phyloP scores from a whole-genome alignment of 2,888 invertebrate species.

The Hypercompe scribonia region DNA sequence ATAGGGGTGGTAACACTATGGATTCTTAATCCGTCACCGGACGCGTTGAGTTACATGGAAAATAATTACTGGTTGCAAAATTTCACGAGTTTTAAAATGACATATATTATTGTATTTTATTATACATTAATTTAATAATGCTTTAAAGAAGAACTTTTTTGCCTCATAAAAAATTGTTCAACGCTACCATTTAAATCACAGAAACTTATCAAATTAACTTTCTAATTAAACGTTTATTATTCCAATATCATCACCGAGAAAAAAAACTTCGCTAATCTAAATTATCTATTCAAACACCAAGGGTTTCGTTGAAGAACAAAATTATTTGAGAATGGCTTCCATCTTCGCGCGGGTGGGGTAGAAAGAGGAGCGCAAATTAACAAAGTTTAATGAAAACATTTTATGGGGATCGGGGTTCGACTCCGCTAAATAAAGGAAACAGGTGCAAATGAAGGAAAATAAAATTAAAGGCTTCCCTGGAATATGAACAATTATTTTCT shows the following conservation, averaged over 20 bases:
- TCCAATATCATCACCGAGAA: not conserved
- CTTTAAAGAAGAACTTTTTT: too few relatives aligned
- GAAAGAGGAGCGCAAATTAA: slow-evolving; percentile 66
- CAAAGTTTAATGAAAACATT: slow-evolving; percentile 81
- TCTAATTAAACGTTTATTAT: not conserved
- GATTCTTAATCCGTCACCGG: too few relatives aligned
- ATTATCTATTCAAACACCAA: slow-evolving; percentile 20
- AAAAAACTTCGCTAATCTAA: slow-evolving; percentile 5
- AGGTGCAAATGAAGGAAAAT: slow-evolving; percentile 61
- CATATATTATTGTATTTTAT: too few relatives aligned
- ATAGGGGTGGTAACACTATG: too few relatives aligned
- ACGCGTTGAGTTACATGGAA: too few relatives aligned
- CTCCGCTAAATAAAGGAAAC: slow-evolving; percentile 52
- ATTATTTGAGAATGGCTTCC: slow-evolving; percentile 35
- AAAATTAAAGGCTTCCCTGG: slow-evolving; percentile 6
- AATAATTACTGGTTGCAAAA: too few relatives aligned
- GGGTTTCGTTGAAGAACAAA: slow-evolving; percentile 28
- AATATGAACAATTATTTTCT: not conserved
- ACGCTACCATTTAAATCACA: not conserved
- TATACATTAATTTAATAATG: too few relatives aligned
- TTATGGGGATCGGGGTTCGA: slow-evolving; percentile 45
- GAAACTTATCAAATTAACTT: not conserved
- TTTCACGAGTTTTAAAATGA: too few relatives aligned
- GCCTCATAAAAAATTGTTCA: not conserved
- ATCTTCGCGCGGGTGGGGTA: slow-evolving; percentile 15